Evolutionary conservation across 1,140 invertebrate genomes (phyloP).

Genomic region (Ooceraea biroi): DNA sequence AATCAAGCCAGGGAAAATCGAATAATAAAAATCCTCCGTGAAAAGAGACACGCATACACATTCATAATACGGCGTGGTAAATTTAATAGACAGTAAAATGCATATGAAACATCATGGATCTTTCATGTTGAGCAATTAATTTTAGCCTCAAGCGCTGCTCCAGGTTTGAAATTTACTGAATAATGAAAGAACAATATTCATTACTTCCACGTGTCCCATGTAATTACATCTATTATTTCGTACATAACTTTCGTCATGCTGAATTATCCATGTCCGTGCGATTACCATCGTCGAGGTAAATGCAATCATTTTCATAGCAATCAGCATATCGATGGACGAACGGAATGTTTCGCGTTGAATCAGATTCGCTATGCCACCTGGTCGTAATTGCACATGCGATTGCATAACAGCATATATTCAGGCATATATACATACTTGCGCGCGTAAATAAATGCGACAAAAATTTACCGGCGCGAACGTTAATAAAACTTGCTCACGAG

Average conservation of each 20-base stretch:
- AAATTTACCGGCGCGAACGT: not conserved
- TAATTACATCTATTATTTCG: not conserved
- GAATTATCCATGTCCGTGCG: not conserved
- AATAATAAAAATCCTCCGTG: not conserved
- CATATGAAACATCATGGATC: not conserved
- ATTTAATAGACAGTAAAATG: not conserved
- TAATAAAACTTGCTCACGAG: not conserved
- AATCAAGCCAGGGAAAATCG: conserved; percentile 7
- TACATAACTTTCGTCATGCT: not conserved
- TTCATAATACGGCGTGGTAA: not conserved
- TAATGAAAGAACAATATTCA: not conserved
- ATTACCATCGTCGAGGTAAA: not conserved
- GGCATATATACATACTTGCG: too few species aligned
- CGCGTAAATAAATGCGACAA: not conserved
- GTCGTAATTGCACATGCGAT: not conserved
- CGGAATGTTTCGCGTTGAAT: not conserved
- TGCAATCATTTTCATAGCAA: not conserved
- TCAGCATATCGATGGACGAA: not conserved
- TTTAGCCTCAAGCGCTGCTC: not conserved
- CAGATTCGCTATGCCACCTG: not conserved
- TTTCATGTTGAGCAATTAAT: not conserved
- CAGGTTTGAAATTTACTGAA: not conserved
- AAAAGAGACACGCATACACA: not conserved
- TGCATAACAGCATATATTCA: not conserved
- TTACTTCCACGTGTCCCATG: not conserved